These are phyloP conservation scores for Empidonax traillii DNA, from an alignment of 2,113 vertebrate species.

Conservation along the genomic window DNA sequence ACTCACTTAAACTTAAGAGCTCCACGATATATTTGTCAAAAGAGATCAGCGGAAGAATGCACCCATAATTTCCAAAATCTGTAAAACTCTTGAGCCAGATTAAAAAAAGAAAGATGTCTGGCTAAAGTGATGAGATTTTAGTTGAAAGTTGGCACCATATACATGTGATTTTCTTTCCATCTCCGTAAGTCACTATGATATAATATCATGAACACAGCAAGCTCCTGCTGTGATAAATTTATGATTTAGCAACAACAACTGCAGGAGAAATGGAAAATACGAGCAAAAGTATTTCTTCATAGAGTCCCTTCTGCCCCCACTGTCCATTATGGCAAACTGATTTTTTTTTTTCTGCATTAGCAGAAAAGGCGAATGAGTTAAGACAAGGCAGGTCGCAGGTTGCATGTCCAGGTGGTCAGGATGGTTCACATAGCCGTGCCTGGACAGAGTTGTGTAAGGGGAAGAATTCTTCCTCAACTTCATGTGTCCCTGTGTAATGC, in stretches of 20 bases:
- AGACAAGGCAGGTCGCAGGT: neutral
- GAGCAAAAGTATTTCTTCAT: slow-evolving; percentile 3
- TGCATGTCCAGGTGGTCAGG: neutral
- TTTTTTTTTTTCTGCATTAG: neutral
- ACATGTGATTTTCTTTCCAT: neutral
- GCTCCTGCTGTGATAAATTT: slow-evolving; percentile 30
- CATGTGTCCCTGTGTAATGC: neutral
- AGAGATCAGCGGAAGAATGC: neutral
- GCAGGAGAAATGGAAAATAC: slow-evolving; percentile 33
- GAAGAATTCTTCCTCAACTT: neutral
- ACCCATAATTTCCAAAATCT: neutral
- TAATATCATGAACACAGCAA: neutral
- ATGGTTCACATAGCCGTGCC: neutral
- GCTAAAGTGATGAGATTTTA: neutral
- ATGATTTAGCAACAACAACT: slow-evolving; percentile 32
- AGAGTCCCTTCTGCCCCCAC: neutral
- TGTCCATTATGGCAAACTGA: neutral
- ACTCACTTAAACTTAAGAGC: neutral
- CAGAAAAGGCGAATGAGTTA: neutral
- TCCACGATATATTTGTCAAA: neutral
- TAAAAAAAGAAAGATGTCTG: neutral
- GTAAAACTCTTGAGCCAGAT: neutral
- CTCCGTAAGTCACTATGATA: neutral
- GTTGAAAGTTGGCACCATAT: neutral
- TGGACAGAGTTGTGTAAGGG: neutral